Conservation (phyloP, 2,113 vertebrate species). For the Stigmatopora nigra region DNA sequence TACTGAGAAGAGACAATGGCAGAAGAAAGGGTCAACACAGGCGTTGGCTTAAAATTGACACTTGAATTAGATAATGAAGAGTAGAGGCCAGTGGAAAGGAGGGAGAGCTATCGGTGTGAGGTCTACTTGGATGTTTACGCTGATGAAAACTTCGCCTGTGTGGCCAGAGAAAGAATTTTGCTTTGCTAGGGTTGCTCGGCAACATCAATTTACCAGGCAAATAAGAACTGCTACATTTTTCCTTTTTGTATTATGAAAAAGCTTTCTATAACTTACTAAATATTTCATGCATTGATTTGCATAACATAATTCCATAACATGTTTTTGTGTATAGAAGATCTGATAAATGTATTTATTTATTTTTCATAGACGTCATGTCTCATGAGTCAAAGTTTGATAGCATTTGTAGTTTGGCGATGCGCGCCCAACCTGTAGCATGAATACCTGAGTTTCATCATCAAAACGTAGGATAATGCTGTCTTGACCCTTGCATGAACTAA, state of each 20-base stretch:
- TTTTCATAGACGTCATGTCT: no score
- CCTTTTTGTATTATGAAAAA: slow-evolving; percentile 4
- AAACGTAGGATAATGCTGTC: no score
- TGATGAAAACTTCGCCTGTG: slow-evolving; percentile 20
- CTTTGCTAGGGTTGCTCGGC: slow-evolving; percentile 21
- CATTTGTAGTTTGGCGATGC: no score
- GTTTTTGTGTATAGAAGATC: no score
- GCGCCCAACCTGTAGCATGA: no score
- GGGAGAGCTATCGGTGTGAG: slow-evolving; percentile 52
- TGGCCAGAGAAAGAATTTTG: slow-evolving; percentile 17
- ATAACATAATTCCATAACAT: no score
- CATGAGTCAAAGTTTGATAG: no score
- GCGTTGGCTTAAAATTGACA: slow-evolving; percentile 56
- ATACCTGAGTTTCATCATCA: no score
- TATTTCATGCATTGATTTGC: not conserved
- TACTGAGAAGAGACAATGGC: slow-evolving; percentile 45
- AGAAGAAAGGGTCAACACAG: slow-evolving; percentile 46
- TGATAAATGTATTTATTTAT: no score
- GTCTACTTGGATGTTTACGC: slow-evolving; percentile 49
- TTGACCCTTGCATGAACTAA: no score
- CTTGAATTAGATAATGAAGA: slow-evolving; percentile 66
- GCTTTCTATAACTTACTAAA: not conserved
- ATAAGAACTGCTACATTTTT: slow-evolving; percentile 8
- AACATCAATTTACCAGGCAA: slow-evolving; percentile 22
- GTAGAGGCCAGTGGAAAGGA: slow-evolving; percentile 43